Evolutionary conservation across 2,797 vertebrate genomes (phyloP), one percentile per base, ranked within the genome.

Genomic region (Fringilla coelebs): DNA sequence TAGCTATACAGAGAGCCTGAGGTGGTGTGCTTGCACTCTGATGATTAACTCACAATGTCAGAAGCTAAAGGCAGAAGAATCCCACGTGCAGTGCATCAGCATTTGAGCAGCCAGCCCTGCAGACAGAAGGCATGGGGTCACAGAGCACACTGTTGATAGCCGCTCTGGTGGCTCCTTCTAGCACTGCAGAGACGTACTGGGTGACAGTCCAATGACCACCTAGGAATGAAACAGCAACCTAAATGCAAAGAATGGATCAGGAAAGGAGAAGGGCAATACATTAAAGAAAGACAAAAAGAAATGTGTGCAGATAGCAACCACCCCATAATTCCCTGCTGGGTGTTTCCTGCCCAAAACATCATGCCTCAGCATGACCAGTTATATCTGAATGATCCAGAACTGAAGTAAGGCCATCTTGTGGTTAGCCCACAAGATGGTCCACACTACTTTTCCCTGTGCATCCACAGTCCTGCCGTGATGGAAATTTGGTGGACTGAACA

Each of bases 11-110:
- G 89, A 82, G 60, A 94, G 87, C 93, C 87, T 63, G 63, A 89
- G 89, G 95, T 93, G 93, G 80, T 9, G 68, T 85, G 87, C 81
- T 93, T 80, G 87, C 94, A 79, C 67, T 85, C 91, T 79, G 60
- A 83, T 96, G 93, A 96, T 96, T 93, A 95, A 96, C 72, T 79
- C 52, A 55, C 75, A 26, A 36, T 74, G 89, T 95, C 96, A 95
- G 70, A 90, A 92, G 91, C 91, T 93, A 92, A 77, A 93, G 87
- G 87, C 89, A 85, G 75, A 91, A 83, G 82, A 96, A 95, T 94
- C 81, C 67, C 85, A 26, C 3, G 3, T 67, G 87, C 55, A 63
- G 26, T 9, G 28, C 81, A 87, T 87, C 91, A 95, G 63, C 90
- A 94, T 87, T 58, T 48, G 87, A 87, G 89, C 94, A 92, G n/a